These are phyloP conservation scores for Pseudeuparius sepicola DNA, from an alignment of 2,888 invertebrate genomes.

Conservation along the genomic window DNA sequence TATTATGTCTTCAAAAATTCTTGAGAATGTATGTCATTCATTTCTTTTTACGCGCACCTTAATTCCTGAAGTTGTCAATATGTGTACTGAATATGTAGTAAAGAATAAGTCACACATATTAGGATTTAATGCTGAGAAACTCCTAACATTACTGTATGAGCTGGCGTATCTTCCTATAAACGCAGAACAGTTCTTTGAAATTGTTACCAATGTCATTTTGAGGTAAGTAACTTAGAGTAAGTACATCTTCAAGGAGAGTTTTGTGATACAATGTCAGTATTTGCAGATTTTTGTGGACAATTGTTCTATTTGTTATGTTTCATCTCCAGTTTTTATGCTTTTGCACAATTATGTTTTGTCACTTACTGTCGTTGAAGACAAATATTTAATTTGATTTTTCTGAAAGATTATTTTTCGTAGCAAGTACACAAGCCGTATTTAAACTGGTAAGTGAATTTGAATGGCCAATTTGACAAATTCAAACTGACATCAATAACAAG, in stretches of 20 bases:
- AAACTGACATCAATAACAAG: too few species aligned
- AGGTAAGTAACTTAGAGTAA: slow-evolving; percentile 35
- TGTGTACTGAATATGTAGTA: slow-evolving; percentile 40
- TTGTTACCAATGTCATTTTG: slow-evolving; percentile 37
- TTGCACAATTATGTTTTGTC: too few species aligned
- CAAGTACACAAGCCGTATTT: too few species aligned
- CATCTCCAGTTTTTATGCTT: too few species aligned
- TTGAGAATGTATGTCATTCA: slow-evolving; percentile 40
- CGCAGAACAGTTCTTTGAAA: slow-evolving; percentile 34
- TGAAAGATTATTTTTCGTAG: too few species aligned
- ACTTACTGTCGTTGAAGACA: too few species aligned
- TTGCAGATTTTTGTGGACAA: slow-evolving; percentile 11
- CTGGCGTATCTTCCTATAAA: slow-evolving; percentile 43
- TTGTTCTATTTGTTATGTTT: slow-evolving; percentile 8
- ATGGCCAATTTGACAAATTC: too few species aligned
- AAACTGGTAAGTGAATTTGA: too few species aligned
- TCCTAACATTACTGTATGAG: slow-evolving; percentile 42
- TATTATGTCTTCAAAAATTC: slow-evolving; percentile 39
- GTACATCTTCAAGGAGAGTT: too few species aligned
- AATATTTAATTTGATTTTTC: too few species aligned
- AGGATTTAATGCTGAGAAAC: slow-evolving; percentile 44
- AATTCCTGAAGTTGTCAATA: slow-evolving; percentile 41
- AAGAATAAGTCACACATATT: slow-evolving; percentile 38
- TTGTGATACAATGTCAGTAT: slow-evolving; percentile 5
- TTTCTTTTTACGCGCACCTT: slow-evolving; percentile 37